Conservation (phyloP, 2,888 invertebrate species). For the Tetropium fuscum region DNA sequence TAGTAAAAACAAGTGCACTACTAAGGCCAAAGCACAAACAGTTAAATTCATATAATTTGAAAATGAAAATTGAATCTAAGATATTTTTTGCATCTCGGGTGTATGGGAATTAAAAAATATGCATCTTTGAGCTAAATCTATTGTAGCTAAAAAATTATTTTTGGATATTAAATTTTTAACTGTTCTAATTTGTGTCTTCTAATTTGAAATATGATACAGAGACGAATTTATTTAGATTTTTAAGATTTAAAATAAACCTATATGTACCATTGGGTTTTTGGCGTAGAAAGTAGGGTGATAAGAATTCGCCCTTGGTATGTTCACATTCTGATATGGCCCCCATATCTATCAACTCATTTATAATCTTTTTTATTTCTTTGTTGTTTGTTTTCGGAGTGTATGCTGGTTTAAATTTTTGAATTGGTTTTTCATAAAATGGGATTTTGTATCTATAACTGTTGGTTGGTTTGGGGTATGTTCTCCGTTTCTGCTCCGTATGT, state of each 20-base stretch:
- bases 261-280: neutral
- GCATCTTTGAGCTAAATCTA: neutral
- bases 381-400: neutral
- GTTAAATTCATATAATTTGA: neutral
- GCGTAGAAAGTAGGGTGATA: neutral
- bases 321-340: neutral
- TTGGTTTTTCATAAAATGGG: neutral
- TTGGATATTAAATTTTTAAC: neutral
- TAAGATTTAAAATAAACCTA: constrained; percentile 4
- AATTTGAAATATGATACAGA: neutral
- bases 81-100: neutral
- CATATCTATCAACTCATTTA: neutral
- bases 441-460: neutral
- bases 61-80: neutral
- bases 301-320: neutral
- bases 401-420: neutral
- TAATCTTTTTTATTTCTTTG: neutral
- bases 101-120: neutral
- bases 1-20: neutral
- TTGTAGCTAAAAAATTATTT: neutral
- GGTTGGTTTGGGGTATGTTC: too few relatives aligned
- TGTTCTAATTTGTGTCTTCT: neutral
- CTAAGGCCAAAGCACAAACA: neutral
- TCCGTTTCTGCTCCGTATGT: too few relatives aligned
- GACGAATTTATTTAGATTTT: neutral